Evolutionary conservation across 2,113 vertebrate genomes (phyloP), one percentile per base, ranked within the genome.

Genomic region (Elephas maximus): DNA sequence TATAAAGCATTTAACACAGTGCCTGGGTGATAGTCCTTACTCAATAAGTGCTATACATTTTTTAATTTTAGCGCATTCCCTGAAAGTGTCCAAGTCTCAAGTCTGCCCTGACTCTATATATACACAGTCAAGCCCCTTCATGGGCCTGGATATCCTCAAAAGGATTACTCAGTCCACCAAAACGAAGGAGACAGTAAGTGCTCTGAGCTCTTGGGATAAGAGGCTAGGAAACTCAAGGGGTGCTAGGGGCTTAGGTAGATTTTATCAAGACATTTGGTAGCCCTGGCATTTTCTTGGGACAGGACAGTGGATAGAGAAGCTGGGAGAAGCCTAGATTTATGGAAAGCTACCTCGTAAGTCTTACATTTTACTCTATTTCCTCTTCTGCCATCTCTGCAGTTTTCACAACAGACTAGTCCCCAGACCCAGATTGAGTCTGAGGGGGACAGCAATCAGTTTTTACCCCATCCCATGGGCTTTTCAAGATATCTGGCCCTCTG

Each of bases 1-100:
- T 53, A 63, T 28, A 83, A 93, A 87, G 81, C 23, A 11, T 57
- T 67, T 67, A 84, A 77, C 37, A 1, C 6, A 60, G 76, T 48
- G 45, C 51, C 91, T 77, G 11, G 88, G 33, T 33, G 53, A 62
- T 2, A 92, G 20, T 21, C n/a, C 48, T 8, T 57, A 44, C 45
- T 73, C 73, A 74, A 2, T 62, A 45, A 45, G 60, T 53, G 20
- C 79, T 69, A 45, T 51, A 89, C 33, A 37, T 88, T 67, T 90
- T 90, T 30, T 14, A 67, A 28, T 69, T 71, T 86, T 93, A 21
- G 69, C 23, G 10, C 2, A 5, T 96, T 95, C 84, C 90, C 28
- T 93, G 65, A n/a, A 63, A 57, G 76, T 37, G 71, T 94, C 88
- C 57, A 81, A 48, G 37, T 92, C 44, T 81, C 73, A 79, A 51